Conservation (phyloP, 1,140 invertebrate species). For the Choristoneura fumiferana region DNA sequence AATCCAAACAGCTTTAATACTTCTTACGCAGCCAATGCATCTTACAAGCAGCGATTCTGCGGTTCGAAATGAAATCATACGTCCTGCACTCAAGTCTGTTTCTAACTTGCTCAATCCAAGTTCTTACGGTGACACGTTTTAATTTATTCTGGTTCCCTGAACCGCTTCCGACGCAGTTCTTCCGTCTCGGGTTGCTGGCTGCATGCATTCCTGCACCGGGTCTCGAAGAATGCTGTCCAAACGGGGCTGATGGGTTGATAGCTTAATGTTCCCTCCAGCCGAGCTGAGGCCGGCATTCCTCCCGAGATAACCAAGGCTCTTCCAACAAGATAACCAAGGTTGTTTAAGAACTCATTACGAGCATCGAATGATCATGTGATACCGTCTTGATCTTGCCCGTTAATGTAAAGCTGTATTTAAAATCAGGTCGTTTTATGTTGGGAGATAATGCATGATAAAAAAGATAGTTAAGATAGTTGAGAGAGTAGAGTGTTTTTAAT, state of each 20-base stretch:
- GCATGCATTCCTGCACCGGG: conserved; percentile 66
- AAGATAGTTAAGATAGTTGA: too few species aligned
- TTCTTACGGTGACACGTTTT: conserved; percentile 32
- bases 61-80: conserved; percentile 10
- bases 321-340: conserved; percentile 44
- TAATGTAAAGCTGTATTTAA: too few species aligned
- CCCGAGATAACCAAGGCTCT: conserved; percentile 15
- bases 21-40: conserved; percentile 16
- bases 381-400: not conserved
- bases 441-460: too few species aligned
- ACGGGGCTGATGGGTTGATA: conserved; percentile 57
- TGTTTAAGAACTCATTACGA: conserved; percentile 25
- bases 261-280: conserved; percentile 55
- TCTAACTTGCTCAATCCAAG: conserved; percentile 14
- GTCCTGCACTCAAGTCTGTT: conserved; percentile 21
- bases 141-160: conserved; percentile 47
- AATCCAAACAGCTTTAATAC: conserved; percentile 20
- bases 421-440: not conserved
- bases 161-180: conserved; percentile 74
- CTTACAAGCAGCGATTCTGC: not conserved
- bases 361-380: too few species aligned
- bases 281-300: conserved; percentile 54
- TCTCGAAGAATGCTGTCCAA: conserved; percentile 66
- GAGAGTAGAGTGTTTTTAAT: too few species aligned
- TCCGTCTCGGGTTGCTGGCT: conserved; percentile 74